These are phyloP conservation scores for Procambarus virginalis DNA, from an alignment of 1,140 invertebrate species.

Conservation along the genomic window DNA sequence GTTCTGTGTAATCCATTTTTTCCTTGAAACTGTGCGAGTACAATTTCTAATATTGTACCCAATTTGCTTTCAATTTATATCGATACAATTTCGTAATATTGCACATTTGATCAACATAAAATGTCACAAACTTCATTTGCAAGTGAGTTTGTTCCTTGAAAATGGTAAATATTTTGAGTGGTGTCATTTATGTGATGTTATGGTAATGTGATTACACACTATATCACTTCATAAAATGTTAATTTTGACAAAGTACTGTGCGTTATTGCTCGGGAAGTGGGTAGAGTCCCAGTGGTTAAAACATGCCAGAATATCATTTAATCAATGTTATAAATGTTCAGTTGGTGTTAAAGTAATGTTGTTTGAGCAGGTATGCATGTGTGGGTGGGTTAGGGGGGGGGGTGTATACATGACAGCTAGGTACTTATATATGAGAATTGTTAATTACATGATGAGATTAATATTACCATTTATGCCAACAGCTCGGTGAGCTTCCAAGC, in stretches of 20 bases:
- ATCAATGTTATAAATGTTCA: too few species aligned
- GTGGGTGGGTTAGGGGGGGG: background rate
- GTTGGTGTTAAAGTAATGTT: too few species aligned
- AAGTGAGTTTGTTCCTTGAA: background rate
- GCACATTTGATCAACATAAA: background rate
- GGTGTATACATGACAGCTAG: too few species aligned
- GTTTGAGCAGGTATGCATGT: background rate
- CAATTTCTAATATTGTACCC: too few species aligned
- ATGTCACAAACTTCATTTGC: background rate
- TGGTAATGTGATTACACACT: background rate
- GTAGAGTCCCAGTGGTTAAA: background rate
- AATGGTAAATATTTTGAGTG: background rate
- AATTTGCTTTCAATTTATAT: background rate
- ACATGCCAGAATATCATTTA: background rate
- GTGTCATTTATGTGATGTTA: background rate
- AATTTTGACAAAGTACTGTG: background rate
- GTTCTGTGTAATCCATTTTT: too few species aligned
- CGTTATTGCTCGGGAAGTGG: background rate
- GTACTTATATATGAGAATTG: too few species aligned
- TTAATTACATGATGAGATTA: too few species aligned
- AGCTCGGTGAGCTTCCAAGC: slow-evolving; percentile 59
- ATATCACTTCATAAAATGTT: background rate
- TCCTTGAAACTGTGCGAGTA: too few species aligned
- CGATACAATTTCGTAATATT: background rate
- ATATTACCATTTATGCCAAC: background rate